These are phyloP conservation scores for Rhegmatorhina hoffmannsi DNA, from an alignment of 2,113 vertebrate species.

Conservation along the genomic window DNA sequence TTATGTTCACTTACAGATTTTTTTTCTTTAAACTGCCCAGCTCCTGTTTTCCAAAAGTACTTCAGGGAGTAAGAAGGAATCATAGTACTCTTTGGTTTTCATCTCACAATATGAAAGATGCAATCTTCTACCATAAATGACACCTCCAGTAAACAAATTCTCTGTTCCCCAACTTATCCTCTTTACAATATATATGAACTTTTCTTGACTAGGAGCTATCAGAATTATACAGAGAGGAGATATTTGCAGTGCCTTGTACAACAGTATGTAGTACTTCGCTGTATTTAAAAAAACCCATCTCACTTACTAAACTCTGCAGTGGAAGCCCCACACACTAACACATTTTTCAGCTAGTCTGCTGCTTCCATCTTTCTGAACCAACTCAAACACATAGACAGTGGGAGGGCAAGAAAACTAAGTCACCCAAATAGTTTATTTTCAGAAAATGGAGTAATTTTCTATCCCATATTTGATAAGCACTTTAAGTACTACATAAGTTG, in stretches of 20 bases:
- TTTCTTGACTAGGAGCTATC: not conserved
- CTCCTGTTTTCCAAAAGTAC: not conserved
- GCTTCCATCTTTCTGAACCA: not conserved
- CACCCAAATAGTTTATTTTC: not conserved
- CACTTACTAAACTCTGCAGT: not conserved
- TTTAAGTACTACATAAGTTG: not conserved
- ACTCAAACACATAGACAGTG: not conserved
- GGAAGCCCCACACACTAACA: rapidly evolving
- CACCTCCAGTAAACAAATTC: not conserved
- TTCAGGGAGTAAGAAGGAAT: not conserved
- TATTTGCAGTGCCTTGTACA: not conserved
- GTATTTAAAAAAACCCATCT: not conserved
- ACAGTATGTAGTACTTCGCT: not conserved
- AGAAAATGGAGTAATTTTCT: not conserved
- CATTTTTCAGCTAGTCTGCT: not conserved
- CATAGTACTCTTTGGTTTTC: not conserved
- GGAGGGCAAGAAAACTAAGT: not conserved
- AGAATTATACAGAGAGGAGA: not conserved
- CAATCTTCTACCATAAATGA: not conserved
- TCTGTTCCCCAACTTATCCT: not conserved
- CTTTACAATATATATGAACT: not conserved
- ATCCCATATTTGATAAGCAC: not conserved
- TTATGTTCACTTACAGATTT: not conserved
- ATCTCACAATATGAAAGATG: not conserved
- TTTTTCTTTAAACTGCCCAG: not conserved